phyloP scores from a whole-genome alignment of 2,113 vertebrate genomes.

The Tetrax tetrax region DNA sequence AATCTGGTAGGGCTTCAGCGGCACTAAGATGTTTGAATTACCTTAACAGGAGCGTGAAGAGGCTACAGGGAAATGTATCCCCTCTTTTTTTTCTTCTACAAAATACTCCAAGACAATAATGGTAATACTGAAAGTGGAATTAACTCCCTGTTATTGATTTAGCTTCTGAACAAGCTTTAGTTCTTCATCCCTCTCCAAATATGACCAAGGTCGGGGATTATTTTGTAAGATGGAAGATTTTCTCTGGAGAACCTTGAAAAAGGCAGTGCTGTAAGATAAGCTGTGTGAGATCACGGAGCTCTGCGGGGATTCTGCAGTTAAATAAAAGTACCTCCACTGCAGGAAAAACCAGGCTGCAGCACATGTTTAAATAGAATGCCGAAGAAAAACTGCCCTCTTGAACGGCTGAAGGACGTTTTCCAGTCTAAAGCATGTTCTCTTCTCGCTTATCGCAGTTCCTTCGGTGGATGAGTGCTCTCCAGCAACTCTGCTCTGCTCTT shows the following conservation, averaged over 20 bases:
- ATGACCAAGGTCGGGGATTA: accelerated
- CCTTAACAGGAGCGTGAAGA: background rate
- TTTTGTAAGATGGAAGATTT: background rate
- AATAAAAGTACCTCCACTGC: background rate
- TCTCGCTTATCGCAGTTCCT: background rate
- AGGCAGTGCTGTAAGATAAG: background rate
- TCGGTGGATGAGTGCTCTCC: background rate
- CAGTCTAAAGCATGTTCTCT: too few relatives aligned
- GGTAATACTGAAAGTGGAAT: background rate
- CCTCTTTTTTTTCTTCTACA: background rate
- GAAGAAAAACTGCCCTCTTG: background rate
- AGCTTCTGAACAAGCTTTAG: background rate
- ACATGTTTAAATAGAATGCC: background rate
- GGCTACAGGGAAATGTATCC: background rate
- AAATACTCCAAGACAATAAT: background rate
- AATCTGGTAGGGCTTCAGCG: background rate
- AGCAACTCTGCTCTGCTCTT: background rate
- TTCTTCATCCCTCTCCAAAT: background rate
- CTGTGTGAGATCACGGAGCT: background rate
- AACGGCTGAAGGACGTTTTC: background rate
- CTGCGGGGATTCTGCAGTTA: background rate
- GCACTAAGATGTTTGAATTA: background rate
- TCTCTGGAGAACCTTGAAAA: background rate
- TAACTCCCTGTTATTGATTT: background rate
- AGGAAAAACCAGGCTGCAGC: background rate